A percentile compares a stretch with the other conserved stretches of the same genome.
Evolutionary conservation across 1,140 invertebrate genomes (phyloP).

Genomic region (Alviniconcha marisindica): DNA sequence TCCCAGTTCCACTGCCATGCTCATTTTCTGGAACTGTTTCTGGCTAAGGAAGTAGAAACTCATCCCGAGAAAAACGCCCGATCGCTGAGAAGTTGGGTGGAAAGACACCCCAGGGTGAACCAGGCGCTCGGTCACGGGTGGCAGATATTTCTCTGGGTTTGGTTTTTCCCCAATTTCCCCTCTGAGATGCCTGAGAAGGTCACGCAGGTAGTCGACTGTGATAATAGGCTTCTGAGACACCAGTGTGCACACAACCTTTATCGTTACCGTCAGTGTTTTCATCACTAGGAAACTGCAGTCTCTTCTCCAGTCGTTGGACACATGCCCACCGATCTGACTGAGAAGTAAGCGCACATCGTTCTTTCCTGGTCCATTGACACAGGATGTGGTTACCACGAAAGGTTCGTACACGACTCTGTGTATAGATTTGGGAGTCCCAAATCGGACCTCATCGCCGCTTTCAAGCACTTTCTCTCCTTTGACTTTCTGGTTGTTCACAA

Average conservation of each 20-base stretch:
- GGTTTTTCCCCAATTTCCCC: slow-evolving; percentile 74
- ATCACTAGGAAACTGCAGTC: slow-evolving; percentile 82
- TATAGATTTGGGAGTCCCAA: slow-evolving; percentile 74
- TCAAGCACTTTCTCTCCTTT: slow-evolving; percentile 56
- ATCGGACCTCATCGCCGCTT: slow-evolving; percentile 72
- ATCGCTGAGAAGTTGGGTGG: slow-evolving; percentile 76
- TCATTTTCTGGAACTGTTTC: slow-evolving; percentile 73
- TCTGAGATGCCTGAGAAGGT: slow-evolving; percentile 76
- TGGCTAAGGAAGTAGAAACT: slow-evolving; percentile 81
- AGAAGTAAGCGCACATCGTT: slow-evolving; percentile 61
- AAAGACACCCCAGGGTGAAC: slow-evolving; percentile 80
- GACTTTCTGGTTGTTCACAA: slow-evolving; percentile 66
- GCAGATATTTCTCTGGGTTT: slow-evolving; percentile 77
- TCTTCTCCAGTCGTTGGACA: slow-evolving; percentile 74
- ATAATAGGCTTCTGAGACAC: slow-evolving; percentile 82
- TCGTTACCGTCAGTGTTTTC: slow-evolving; percentile 81
- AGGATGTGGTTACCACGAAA: slow-evolving; percentile 69
- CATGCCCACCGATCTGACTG: slow-evolving; percentile 71
- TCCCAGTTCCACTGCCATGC: slow-evolving; percentile 62
- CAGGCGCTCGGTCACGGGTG: slow-evolving; percentile 79
- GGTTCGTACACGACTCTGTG: slow-evolving; percentile 72
- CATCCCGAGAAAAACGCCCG: slow-evolving; percentile 79
- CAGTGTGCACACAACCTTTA: slow-evolving; percentile 83
- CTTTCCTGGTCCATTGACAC: slow-evolving; percentile 65
- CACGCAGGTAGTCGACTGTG: slow-evolving; percentile 80